Base-by-base conservation (phyloP, 2,888 invertebrate genomes). In the Esperia sulphurella region DNA sequence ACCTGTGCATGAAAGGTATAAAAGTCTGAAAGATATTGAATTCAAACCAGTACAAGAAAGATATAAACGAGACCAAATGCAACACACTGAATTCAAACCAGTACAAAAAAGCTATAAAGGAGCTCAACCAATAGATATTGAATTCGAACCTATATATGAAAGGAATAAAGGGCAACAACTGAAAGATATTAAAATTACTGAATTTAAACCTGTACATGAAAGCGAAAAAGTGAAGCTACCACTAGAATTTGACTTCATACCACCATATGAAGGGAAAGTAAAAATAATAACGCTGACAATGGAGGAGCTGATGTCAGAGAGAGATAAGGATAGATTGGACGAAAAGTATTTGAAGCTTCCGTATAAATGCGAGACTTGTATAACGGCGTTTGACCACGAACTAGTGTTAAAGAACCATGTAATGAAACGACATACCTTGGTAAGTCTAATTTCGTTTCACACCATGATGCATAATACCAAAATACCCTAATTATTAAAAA, bases 301-400 rank as follows among this genome's bases (percentile, higher is more conserved):
- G 13, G 60, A 74, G 1, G 79, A 85, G 41, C 54, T 84, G 51
- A 44, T 58, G 21, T 56, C 61, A 8, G 84, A 85, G 21, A 70
- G 87, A 12, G 63, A 65, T 0, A 55, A 49, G 0, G 70, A 81
- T 4, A 61, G 69, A 0, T 56, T 48, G 0, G 78, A 68, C 1
- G 65, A 65, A 6, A 63, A 64, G 0, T 87, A 78, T 52, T 41
- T 80, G 31, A 80, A 72, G 29, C 57, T 85, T 8, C 80, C 82
- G 0, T 83, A 59, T 37, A 82, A 79, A 54, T 87, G 86, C 54
- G 74, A 78, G 1, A 57, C 56, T 8, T 87, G 87, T 46, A 68
- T 86, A 0, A 68, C 71, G 0, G 85, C 79, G 0, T 87, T 84
- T 29, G 84, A 85, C 14, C 77, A 81, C 39, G 83, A 85, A 21